phyloP scores from a whole-genome alignment of 2,113 vertebrate genomes.

The Oxyruncus cristatus region DNA sequence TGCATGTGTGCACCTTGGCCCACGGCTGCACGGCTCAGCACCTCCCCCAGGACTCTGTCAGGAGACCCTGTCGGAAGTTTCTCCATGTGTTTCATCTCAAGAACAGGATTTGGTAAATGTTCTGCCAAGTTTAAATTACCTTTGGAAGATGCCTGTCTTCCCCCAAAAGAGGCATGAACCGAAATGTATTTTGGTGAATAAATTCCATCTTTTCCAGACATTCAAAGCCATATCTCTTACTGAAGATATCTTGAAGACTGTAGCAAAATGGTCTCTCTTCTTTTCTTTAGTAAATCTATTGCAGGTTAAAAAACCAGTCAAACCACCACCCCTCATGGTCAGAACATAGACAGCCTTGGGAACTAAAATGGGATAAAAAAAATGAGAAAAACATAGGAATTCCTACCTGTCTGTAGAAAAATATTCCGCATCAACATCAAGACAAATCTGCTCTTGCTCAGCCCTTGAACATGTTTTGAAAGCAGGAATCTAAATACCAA shows the following conservation, averaged over 20 bases:
- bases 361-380: background rate
- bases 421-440: background rate
- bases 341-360: background rate
- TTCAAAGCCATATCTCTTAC: background rate
- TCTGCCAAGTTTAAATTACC: background rate
- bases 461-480: background rate
- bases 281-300: background rate
- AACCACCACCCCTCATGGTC: background rate
- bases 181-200: background rate
- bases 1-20: rapidly evolving
- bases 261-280: background rate
- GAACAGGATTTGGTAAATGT: background rate
- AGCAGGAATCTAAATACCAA: background rate
- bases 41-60: background rate
- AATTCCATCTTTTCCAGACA: background rate
- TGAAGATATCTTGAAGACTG: background rate
- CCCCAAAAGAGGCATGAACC: background rate
- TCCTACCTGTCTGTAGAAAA: background rate
- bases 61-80: background rate
- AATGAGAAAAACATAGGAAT: background rate
- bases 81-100: background rate
- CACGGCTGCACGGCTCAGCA: rapidly evolving
- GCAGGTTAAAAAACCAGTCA: background rate
- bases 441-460: background rate
- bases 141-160: background rate